Conservation (phyloP, 2,113 vertebrate genomes). For the Trinectes maculatus region DNA sequence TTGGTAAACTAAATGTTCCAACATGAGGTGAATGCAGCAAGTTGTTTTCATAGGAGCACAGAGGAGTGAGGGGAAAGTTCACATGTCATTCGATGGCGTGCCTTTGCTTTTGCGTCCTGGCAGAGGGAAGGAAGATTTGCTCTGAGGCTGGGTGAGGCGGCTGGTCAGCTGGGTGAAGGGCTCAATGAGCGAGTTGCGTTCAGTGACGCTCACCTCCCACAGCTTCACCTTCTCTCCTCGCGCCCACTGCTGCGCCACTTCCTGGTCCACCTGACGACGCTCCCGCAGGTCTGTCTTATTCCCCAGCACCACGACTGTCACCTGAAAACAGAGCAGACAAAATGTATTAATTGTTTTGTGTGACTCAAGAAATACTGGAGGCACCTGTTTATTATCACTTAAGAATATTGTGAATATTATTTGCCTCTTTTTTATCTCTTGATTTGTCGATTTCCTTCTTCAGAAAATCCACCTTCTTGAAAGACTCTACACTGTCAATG, state of each 20-base stretch:
- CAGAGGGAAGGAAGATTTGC: conserved; percentile 92
- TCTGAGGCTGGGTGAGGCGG: conserved; percentile 93
- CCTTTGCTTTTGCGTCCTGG: conserved; percentile 93
- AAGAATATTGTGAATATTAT: background rate
- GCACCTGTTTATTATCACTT: too few relatives aligned
- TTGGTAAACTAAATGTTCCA: background rate
- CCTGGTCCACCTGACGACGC: conserved; percentile 89
- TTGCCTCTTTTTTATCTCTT: conserved; percentile 95
- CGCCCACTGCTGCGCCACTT: conserved; percentile 92
- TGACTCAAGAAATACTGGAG: too few relatives aligned
- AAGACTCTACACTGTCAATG: conserved; percentile 90
- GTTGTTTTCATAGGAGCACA: background rate
- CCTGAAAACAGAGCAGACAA: conserved; percentile 70
- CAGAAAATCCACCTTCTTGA: conserved; percentile 88
- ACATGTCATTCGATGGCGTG: conserved; percentile 87
- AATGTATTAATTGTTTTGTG: background rate
- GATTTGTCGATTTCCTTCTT: conserved; percentile 94
- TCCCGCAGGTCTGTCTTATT: conserved; percentile 92
- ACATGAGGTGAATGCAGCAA: conserved; percentile 11
- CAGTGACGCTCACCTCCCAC: conserved; percentile 93
- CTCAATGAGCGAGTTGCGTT: conserved; percentile 89
- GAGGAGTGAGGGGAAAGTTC: conserved; percentile 14
- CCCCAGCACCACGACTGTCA: conserved; percentile 90
- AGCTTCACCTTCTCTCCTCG: conserved; percentile 90
- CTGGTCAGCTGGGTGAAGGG: conserved; percentile 92